Base-by-base conservation (phyloP, 1,140 invertebrate species). In the Solenopsis invicta region DNA sequence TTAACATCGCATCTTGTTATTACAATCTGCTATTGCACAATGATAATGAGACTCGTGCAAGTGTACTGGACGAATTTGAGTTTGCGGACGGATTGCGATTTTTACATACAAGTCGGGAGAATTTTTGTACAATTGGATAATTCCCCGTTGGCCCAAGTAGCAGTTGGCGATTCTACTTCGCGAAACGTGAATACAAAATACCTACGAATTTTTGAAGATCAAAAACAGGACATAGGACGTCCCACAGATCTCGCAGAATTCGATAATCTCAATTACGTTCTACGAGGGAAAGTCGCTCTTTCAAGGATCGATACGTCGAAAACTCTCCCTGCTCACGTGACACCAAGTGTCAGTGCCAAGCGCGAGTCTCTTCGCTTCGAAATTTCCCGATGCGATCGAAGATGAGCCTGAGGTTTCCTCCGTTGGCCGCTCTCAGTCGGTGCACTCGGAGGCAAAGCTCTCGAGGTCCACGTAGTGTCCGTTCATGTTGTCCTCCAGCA, bases 391-490 rank as follows among this genome's bases (percentile, higher is more conserved):
- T 78, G 24, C 62, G 24, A 29, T 66, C 48, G 48, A 64, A 29
- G 16, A 34, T 13, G 45, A 29, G 48, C n/a, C 24, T n/a, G 41
- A 69, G 18, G n/a, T 48, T 50, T 50, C 41, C 21, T 69, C 0
- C 45, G 41, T 0, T n/a, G 21, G 2, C 12, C 0, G 41, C 13
- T 37, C 12, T 93, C 95, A 96, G 71, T 96, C 96, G 3, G 96
- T 96, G 16, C 96, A 96, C 93, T 97, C 97, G 89, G 97, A 97
- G 77, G 97, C 97, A 90, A 98, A 97, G 61, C 97, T 97, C 91
- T 97, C 97, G 29, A 98, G 95, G 91, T 98, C 97, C 77, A 98
- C 97, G 92, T 98, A 98, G 90, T 97, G 97, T 2, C 97, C 97
- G 29, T 97, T 96, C 48, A 97, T 96, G 74, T 97, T 96, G 87